Base-by-base conservation (phyloP, 1,140 invertebrate species). In the Papilio polytes region DNA sequence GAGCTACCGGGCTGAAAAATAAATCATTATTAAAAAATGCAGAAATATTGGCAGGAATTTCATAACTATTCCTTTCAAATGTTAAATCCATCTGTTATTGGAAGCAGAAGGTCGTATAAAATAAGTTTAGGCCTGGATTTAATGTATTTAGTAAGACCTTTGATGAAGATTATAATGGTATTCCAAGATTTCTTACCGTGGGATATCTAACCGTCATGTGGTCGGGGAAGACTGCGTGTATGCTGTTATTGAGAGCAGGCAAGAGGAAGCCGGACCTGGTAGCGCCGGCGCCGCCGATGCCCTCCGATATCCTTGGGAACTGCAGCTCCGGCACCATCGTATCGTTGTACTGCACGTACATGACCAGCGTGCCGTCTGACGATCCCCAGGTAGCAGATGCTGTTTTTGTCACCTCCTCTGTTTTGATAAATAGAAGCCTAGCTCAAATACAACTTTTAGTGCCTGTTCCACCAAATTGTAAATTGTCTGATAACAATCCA, bases 261-360 rank as follows among this genome's bases (percentile, higher is more conserved):
- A 91, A 83, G 13, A 93, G 88, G 85, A 92, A 90, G 41, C 94
- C 93, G 46, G 95, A 93, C 26, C 95, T 89, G 72, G 96, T 93
- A 0, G 91, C 92, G 26, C 90, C 86, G n/a, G 85, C 81, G 77
- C 91, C 90, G 12, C 93, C 92, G 73, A 95, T 95, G 20, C 95
- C 92, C 74, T 96, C 95, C 53, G 96, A 95, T 87, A 98, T 96
- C 96, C 97, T 97, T 1, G 97, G 97, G 91, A 97, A 97, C 78
- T 97, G 96, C 87, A 98, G 96, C 84, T 96, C 96, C 13, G 96
- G 96, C 46, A 98, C 98, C 81, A 96, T 95, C 10, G 96, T 97
- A 92, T 99, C 98, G 95, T 99, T 98, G 95, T 99, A 99, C 44
- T 97, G 96, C 0, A 97, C 98, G 94, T 97, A 99, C 87, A 98